phyloP scores from a whole-genome alignment of 2,113 vertebrate species.

The Setophaga petechia region DNA sequence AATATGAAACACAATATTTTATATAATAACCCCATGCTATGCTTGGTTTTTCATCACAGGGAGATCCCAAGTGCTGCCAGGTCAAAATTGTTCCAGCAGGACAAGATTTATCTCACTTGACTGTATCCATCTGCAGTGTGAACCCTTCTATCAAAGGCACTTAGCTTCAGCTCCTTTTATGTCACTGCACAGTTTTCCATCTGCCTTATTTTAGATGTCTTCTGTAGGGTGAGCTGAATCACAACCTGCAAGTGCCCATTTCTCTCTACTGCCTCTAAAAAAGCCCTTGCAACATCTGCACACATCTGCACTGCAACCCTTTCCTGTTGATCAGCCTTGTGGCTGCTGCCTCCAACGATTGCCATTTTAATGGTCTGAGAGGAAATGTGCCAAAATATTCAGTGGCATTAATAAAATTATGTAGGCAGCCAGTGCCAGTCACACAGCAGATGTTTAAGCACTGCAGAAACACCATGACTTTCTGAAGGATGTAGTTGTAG shows the following conservation, averaged over 20 bases:
- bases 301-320: not conserved
- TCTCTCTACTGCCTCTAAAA: not conserved
- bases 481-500: not conserved
- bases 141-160: not conserved
- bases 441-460: not conserved
- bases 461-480: not conserved
- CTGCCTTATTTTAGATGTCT: not conserved
- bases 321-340: not conserved
- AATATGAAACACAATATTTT: not conserved
- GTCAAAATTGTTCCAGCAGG: not conserved
- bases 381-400: slow-evolving; percentile 5
- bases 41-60: not conserved
- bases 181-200: not conserved
- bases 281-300: not conserved
- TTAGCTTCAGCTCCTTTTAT: not conserved
- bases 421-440: not conserved
- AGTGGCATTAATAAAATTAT: not conserved
- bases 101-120: not conserved
- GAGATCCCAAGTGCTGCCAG: not conserved
- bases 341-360: not conserved
- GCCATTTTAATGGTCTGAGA: not conserved
- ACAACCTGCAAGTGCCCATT: not conserved
- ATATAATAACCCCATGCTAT: not conserved
- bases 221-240: not conserved
- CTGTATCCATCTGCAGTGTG: not conserved